Evolutionary conservation across 1,140 invertebrate genomes (phyloP), one percentile per base, ranked within the genome.

Genomic region (Tachypleus tridentatus): DNA sequence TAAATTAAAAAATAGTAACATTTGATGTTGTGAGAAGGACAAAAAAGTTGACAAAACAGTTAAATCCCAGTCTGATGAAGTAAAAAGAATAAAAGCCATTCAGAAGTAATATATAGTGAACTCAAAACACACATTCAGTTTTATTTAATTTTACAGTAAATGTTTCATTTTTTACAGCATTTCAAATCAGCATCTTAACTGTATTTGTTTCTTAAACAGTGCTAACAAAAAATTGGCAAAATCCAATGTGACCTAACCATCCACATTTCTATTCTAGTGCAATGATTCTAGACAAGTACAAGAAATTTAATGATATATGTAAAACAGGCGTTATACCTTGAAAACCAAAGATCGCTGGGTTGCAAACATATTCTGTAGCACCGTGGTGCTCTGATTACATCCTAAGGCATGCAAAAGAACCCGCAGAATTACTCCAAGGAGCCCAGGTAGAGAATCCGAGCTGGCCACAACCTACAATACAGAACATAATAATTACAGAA

Each of bases 321-420:
- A 51, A 62, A 4, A 4, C 11, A 59, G 9, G 10, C 6, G n/a
- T 54, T 65, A 72, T 77, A 86, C 85, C 81, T 95, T 96, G 69
- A 87, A 88, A 50, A 97, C 91, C 51, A 97, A 79, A 48, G 91
- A 85, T 60, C 95, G 80, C 72, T 97, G 91, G 7, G 89, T 88
- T 58, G 92, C 88, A 79, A 98, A 97, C 81, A 96, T 86, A 75
- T 92, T 89, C 72, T 94, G 88, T 47, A 97, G 77, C 6, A 94
- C 87, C 49, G 83, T 77, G 5, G 89, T 90, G 71, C 91, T 94
- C 78, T 97, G 93, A 77, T 94, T 93, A 63, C 91, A 84, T 11
- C 68, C 68, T 9, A 80, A 71, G 9, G 88, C 86, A 74, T 92
- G 88, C 58, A 96, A 76, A 49, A 96, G 71, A 5, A 95, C 91